Percentiles rank a stretch among this genome's conserved stretches.
Evolutionary conservation across 2,888 invertebrate species (phyloP).

Genomic region (Acheta domesticus): DNA sequence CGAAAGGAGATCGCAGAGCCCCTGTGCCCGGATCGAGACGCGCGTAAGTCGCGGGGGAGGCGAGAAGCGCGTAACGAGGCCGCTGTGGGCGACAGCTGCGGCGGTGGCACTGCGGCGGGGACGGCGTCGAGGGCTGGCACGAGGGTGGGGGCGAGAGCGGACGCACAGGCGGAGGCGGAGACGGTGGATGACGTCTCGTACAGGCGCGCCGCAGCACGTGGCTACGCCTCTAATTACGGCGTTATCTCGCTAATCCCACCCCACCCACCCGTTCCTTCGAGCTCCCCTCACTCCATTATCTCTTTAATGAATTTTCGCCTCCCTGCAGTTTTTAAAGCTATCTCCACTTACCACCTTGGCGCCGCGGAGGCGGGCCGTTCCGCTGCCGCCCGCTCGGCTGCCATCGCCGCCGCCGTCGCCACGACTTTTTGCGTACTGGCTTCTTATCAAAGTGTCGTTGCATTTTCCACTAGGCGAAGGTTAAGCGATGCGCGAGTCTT

Average conservation of each 20-base stretch:
- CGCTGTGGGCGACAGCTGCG: constrained; percentile 7
- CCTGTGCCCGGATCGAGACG: neutral
- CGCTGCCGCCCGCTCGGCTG: no score
- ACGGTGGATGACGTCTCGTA: neutral
- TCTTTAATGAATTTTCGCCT: constrained; percentile 6
- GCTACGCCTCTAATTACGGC: constrained; percentile 2
- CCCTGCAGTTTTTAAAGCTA: neutral
- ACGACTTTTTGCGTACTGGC: no score
- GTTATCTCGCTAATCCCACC: neutral
- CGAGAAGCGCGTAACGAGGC: neutral
- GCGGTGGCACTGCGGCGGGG: neutral
- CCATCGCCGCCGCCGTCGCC: no score
- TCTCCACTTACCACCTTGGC: neutral
- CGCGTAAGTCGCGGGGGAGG: neutral
- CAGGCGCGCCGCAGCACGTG: neutral
- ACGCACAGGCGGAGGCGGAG: neutral
- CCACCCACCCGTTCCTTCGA: no score
- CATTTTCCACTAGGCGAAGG: no score
- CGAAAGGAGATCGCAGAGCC: no score
- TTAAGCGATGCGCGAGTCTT: no score
- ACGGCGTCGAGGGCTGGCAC: neutral
- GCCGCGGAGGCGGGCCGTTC: no score
- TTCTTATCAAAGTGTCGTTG: no score
- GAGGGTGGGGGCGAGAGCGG: neutral
- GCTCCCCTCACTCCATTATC: neutral